Base-by-base conservation (phyloP, 2,888 invertebrate species). In the Abrostola tripartita region DNA sequence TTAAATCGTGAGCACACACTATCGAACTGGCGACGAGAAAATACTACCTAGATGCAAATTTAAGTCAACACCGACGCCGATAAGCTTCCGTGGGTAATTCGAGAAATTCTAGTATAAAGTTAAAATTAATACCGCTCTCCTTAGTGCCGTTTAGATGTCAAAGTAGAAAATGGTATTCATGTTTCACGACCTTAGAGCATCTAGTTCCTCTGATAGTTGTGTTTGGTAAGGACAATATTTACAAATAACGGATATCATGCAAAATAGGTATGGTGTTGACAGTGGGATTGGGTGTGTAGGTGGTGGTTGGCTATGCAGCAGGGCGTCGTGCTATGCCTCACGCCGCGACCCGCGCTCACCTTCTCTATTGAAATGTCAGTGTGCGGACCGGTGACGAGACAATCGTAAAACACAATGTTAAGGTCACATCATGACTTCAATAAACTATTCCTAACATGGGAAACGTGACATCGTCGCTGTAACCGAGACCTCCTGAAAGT, bases 361-460 rank as follows among this genome's bases (percentile, higher is more conserved):
- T 92, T 88, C 88, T 86, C 94, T 90, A 94, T 94, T 93, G 94
- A 94, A 94, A 94, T 93, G 94, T 94, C 93, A 92, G 90, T 90
- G 88, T 85, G 88, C 88, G 87, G 90, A 88, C 90, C 89, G 82
- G 89, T 93, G 94, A 94, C 90, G 93, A 93, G 93, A 91, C 93
- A 93, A 94, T 94, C 92, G 92, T 92, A 93, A 92, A 93, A 91
- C 90, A 93, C 91, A 93, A 93, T 92, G 93, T 93, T 92, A 92
- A 93, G 94, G 93, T 93, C 93, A 92, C 89, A 93, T 91, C 93
- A 93, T 93, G 93, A 91, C 94, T 93, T 93, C 93, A 91, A 94
- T 94, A 94, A 94, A 93, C 92, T 89, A 93, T 91, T 88, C 90
- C 81, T 85, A 92, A 93, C 93, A 93, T 88, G 84, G 88, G 85